phyloP scores from a whole-genome alignment of 35 echinoderm and acorn worm species.

The Ptychodera flava region DNA sequence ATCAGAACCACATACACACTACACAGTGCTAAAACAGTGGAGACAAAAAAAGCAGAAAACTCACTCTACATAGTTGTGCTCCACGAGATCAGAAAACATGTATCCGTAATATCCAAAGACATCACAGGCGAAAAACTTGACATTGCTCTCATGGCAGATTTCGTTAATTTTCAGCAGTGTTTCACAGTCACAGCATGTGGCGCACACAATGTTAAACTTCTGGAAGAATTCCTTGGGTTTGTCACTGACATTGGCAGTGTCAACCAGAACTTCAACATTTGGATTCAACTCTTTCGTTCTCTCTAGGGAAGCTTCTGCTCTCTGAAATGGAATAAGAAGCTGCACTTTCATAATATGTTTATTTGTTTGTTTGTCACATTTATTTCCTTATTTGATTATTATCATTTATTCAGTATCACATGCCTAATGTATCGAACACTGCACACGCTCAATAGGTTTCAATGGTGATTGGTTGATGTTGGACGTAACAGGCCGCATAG shows the following conservation, averaged over 20 bases:
- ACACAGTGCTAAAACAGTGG: too few relatives aligned
- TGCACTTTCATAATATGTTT: too few relatives aligned
- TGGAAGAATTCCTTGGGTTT: constrained; percentile 81
- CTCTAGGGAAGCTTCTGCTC: constrained; percentile 72
- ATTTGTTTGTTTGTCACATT: too few relatives aligned
- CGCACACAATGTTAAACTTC: constrained; percentile 89
- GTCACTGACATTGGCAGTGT: constrained; percentile 41
- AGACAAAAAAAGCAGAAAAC: too few relatives aligned
- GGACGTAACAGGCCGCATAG: too few relatives aligned
- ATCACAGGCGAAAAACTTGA: constrained; percentile 87
- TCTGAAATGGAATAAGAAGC: constrained; percentile 28
- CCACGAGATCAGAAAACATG: constrained; percentile 77
- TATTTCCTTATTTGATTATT: too few relatives aligned
- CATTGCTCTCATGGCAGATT: constrained; percentile 76
- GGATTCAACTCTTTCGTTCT: constrained; percentile 91
- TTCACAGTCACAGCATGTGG: constrained; percentile 64
- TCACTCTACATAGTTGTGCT: constrained; percentile 98
- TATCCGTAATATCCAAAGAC: constrained; percentile 87
- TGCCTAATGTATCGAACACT: too few relatives aligned
- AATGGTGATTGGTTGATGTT: too few relatives aligned
- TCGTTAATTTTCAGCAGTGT: constrained; percentile 71
- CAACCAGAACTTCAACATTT: constrained; percentile 62
- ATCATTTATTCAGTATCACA: too few relatives aligned
- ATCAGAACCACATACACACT: too few relatives aligned
- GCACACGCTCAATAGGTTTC: too few relatives aligned